Percentiles rank a stretch among this genome's conserved stretches.
phyloP scores from a whole-genome alignment of 2,113 vertebrate species.

The Bos javanicus region DNA sequence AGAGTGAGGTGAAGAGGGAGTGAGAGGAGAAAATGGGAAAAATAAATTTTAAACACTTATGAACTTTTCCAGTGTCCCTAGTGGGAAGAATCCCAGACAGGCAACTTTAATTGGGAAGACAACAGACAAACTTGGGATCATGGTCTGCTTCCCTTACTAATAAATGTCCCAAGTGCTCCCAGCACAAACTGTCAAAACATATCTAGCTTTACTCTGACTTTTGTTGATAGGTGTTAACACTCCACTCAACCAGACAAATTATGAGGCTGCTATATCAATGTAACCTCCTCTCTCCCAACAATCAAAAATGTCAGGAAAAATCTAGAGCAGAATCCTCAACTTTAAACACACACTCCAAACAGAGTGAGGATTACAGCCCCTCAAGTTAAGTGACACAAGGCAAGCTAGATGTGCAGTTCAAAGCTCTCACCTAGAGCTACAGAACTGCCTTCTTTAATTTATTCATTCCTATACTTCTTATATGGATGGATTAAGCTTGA shows the following conservation, averaged over 20 bases:
- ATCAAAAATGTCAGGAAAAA: slow-evolving; percentile 51
- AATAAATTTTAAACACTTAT: neutral
- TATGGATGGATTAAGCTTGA: neutral
- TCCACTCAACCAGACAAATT: slow-evolving; percentile 61
- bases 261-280: slow-evolving; percentile 10
- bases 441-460: slow-evolving; percentile 30
- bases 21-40: neutral
- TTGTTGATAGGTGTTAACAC: slow-evolving; percentile 59
- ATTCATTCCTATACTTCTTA: neutral
- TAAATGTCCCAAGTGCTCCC: slow-evolving; percentile 58
- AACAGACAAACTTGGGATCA: slow-evolving; percentile 55
- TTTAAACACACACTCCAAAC: neutral
- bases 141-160: slow-evolving; percentile 65
- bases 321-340: slow-evolving; percentile 3
- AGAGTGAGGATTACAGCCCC: neutral
- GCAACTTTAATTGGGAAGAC: slow-evolving; percentile 61
- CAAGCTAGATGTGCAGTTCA: neutral
- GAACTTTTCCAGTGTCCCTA: neutral
- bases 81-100: neutral
- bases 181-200: slow-evolving; percentile 64
- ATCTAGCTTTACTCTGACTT: slow-evolving; percentile 46
- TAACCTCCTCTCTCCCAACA: neutral
- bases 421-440: neutral
- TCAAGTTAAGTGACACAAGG: neutral
- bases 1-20: neutral